These are phyloP conservation scores for Prolemur simus DNA, from an alignment of 2,113 vertebrate genomes.

Conservation along the genomic window DNA sequence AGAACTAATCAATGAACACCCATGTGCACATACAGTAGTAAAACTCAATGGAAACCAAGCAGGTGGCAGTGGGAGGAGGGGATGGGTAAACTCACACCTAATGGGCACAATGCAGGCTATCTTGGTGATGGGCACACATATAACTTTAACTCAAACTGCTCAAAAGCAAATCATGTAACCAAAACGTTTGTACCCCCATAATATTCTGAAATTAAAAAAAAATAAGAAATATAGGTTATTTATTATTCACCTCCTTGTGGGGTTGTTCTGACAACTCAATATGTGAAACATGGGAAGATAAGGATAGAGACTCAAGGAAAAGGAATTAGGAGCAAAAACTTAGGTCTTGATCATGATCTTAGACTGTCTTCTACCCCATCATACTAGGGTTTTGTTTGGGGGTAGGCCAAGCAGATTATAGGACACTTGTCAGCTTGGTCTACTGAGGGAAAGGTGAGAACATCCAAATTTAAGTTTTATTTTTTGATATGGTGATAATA, in stretches of 20 bases:
- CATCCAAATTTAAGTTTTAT: background rate
- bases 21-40: too few relatives aligned
- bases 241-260: background rate
- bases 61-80: too few relatives aligned
- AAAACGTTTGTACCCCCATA: too few relatives aligned
- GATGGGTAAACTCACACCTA: too few relatives aligned
- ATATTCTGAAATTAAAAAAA: background rate
- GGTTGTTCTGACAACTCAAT: background rate
- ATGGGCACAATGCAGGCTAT: too few relatives aligned
- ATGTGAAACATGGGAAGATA: background rate
- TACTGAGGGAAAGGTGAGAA: background rate
- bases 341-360: background rate
- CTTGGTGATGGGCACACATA: too few relatives aligned
- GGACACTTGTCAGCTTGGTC: background rate
- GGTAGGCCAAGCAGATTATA: background rate
- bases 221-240: background rate
- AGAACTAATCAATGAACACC: too few relatives aligned
- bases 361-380: background rate
- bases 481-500: constrained; percentile 17
- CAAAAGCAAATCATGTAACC: too few relatives aligned
- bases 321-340: background rate
- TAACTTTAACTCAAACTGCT: too few relatives aligned
- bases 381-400: background rate
- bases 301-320: background rate
- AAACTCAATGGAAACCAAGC: too few relatives aligned